Evolutionary conservation across 2,888 invertebrate genomes (phyloP), one percentile per base, ranked within the genome.

Genomic region (Parnassius apollo): DNA sequence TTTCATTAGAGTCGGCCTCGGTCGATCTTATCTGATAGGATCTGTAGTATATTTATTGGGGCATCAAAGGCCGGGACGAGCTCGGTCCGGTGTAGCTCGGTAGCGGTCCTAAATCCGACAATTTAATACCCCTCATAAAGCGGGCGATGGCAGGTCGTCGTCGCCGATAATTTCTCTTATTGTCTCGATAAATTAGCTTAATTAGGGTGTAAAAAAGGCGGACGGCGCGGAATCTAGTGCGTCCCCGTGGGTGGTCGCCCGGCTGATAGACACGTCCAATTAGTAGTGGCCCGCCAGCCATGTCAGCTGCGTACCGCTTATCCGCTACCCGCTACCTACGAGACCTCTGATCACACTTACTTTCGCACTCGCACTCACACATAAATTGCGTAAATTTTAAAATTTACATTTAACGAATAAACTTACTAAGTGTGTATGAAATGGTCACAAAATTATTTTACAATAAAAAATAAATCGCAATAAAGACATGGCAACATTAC

Each of bases 151-250:
- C 82, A 78, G 81, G 67, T 67, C 65, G 72, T 73, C 71, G 71
- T 71, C 74, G 75, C 77, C 86, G 82, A 89, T 90, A 85, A 88
- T 85, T 89, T 83, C 82, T 82, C 83, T 85, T 85, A 87, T 88
- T 88, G 89, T 88, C 85, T 83, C 90, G 83, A 90, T 91, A 91
- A 91, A 91, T 90, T 90, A 91, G 85, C 84, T 88, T 91, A 91
- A 91, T 91, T 90, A 88, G 89, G 88, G 90, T 85, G 87, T 88
- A 88, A 88, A 89, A 86, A 88, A 78, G 78, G 10, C 75, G 77
- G 75, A 81, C 75, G 80, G 80, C 78, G 81, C 76, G 85, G 88
- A 85, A 88, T 86, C 88, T 89, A 89, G 87, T 79, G 80, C 82
- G 78, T 68, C 83, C 72, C 81, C 71, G 85, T 89, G 90, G 90